Evolutionary conservation across 2,888 invertebrate genomes (phyloP).

Genomic region (Dynastes maya): DNA sequence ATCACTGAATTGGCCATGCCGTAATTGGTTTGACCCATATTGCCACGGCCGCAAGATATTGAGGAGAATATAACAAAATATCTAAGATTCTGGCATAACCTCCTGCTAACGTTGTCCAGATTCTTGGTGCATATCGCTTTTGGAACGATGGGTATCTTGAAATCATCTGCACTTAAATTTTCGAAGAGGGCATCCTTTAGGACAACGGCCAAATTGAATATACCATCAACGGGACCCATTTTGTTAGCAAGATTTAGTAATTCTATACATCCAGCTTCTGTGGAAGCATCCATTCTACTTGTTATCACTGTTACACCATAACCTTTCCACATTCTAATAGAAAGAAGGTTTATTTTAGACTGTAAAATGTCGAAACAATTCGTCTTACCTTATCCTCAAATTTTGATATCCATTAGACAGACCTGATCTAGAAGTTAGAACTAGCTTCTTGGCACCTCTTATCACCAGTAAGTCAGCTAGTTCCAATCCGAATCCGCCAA

Average conservation of each 20-base stretch:
- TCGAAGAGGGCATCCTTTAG: constrained; percentile 83
- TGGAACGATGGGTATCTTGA: constrained; percentile 79
- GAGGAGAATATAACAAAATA: constrained; percentile 94
- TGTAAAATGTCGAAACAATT: background rate
- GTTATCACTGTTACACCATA: constrained; percentile 81
- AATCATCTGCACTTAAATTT: constrained; percentile 83
- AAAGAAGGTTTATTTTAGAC: background rate
- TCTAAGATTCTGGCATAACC: constrained; percentile 72
- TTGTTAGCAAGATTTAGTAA: constrained; percentile 78
- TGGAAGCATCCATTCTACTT: constrained; percentile 82
- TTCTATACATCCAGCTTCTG: constrained; percentile 78
- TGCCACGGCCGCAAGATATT: constrained; percentile 92
- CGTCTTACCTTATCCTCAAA: constrained; percentile 77
- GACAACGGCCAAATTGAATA: constrained; percentile 92
- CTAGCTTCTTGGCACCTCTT: constrained; percentile 84
- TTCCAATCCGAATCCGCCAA: constrained; percentile 95
- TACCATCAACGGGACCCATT: constrained; percentile 83
- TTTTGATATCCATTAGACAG: constrained; percentile 88
- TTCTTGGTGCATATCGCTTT: constrained; percentile 88
- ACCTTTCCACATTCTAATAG: constrained; percentile 73
- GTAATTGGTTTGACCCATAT: constrained; percentile 93
- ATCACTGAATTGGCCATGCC: constrained; percentile 92
- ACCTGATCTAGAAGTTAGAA: constrained; percentile 87
- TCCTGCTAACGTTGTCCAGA: constrained; percentile 80
- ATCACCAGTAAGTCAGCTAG: constrained; percentile 89